Percentiles rank a stretch among this genome's conserved stretches.
These are phyloP conservation scores for Maccullochella peelii DNA, from an alignment of 2,113 vertebrate species.

Conservation along the genomic window DNA sequence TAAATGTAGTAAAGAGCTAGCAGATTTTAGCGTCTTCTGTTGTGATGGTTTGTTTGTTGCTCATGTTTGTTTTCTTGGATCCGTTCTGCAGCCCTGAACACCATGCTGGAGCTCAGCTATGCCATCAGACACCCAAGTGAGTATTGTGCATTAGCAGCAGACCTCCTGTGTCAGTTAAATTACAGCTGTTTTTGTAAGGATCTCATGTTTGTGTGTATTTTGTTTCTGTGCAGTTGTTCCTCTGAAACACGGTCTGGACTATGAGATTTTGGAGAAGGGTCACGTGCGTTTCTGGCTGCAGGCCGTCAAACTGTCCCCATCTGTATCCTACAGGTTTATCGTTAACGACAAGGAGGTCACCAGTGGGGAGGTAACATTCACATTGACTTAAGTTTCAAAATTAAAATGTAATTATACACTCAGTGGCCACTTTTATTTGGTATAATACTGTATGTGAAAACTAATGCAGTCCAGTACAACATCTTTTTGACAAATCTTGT, in stretches of 20 bases:
- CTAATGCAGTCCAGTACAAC: too few species aligned
- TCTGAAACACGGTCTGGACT: constrained; percentile 93
- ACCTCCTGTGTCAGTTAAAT: not conserved
- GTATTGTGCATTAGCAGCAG: constrained; percentile 54
- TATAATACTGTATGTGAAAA: too few species aligned
- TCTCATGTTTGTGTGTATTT: not conserved
- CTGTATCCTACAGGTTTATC: constrained; percentile 90
- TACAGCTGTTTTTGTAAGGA: rapidly evolving
- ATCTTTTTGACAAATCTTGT: too few species aligned
- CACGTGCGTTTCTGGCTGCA: constrained; percentile 97
- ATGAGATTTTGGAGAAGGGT: constrained; percentile 93
- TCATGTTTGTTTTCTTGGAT: constrained; percentile 20
- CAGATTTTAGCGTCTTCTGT: not conserved
- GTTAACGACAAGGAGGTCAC: constrained; percentile 92
- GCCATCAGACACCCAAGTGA: constrained; percentile 96
- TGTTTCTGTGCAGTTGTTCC: constrained; percentile 87
- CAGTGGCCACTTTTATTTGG: too few species aligned
- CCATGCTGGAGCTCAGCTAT: constrained; percentile 91
- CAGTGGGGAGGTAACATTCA: constrained; percentile 86
- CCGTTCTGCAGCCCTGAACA: constrained; percentile 88
- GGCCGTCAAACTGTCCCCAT: constrained; percentile 88
- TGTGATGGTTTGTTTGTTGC: not conserved
- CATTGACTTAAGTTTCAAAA: not conserved
- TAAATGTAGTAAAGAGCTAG: too few species aligned
- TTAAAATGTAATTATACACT: not conserved